Conservation (phyloP, 2,113 vertebrate genomes). For the Struthio camelus region DNA sequence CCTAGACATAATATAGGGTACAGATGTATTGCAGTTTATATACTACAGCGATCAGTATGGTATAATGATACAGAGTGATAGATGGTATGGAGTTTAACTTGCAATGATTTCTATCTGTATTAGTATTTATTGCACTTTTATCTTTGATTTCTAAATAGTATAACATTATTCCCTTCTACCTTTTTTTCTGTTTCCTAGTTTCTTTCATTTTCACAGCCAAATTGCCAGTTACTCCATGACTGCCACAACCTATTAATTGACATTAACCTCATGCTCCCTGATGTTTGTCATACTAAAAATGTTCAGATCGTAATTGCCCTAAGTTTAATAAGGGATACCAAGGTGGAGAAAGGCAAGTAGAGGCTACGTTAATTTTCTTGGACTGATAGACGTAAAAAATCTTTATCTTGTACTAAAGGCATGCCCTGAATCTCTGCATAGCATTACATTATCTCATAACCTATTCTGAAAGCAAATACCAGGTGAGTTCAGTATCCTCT, state of each 20-base stretch:
- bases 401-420: conserved; percentile 6
- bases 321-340: conserved; percentile 48
- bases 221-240: conserved; percentile 3
- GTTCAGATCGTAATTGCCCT: conserved; percentile 21
- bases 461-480: background rate
- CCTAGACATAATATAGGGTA: background rate
- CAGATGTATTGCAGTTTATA: background rate
- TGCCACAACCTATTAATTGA: conserved; percentile 42
- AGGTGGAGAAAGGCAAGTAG: conserved; percentile 12
- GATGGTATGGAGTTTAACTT: background rate
- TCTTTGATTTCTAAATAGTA: background rate
- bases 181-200: background rate
- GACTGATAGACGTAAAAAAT: conserved; percentile 6
- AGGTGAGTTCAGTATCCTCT: background rate
- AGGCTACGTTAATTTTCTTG: conserved; percentile 32
- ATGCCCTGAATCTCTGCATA: background rate
- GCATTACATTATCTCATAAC: background rate
- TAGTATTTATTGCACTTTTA: background rate
- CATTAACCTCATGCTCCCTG: conserved; percentile 34
- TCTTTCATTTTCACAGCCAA: conserved; percentile 20
- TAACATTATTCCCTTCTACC: background rate
- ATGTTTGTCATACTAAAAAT: conserved; percentile 37
- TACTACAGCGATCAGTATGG: background rate
- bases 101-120: background rate
- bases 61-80: background rate